Evolutionary conservation across 2,888 invertebrate genomes (phyloP).

Genomic region (Calameuta idolon): DNA sequence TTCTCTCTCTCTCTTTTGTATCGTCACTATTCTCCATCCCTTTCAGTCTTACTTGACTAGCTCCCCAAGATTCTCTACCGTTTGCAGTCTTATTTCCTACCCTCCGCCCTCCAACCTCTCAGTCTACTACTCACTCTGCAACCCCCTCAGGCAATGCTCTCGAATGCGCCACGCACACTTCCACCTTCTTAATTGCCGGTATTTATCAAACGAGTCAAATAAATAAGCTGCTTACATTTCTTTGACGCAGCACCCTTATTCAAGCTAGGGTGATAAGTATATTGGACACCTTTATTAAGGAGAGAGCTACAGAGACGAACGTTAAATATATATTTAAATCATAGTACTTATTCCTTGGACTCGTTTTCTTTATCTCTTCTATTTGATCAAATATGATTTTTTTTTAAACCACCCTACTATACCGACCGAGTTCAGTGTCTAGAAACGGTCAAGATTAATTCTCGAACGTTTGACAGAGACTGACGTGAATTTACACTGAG

Average conservation of each 20-base stretch:
- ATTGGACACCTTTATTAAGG: constrained; percentile 25
- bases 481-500: background rate
- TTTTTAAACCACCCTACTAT: background rate
- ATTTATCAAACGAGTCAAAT: constrained; percentile 61
- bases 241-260: constrained; percentile 52
- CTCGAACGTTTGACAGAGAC: background rate
- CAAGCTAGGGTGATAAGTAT: constrained; percentile 51
- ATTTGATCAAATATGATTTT: background rate
- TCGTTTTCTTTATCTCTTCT: background rate
- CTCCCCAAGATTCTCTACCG: constrained; percentile 18
- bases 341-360: background rate
- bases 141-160: constrained; percentile 13
- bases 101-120: constrained; percentile 8
- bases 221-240: constrained; percentile 60
- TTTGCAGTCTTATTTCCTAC: constrained; percentile 12
- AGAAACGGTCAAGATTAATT: background rate
- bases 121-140: constrained; percentile 11
- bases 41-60: constrained; percentile 17
- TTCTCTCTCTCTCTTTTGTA: constrained; percentile 16
- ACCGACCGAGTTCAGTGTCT: background rate
- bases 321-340: constrained; percentile 1
- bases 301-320: background rate
- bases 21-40: constrained; percentile 12
- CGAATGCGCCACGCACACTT: constrained; percentile 19
- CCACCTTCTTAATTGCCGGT: constrained; percentile 53